phyloP scores from a whole-genome alignment of 2,113 vertebrate species.

The Cyprinus carpio region DNA sequence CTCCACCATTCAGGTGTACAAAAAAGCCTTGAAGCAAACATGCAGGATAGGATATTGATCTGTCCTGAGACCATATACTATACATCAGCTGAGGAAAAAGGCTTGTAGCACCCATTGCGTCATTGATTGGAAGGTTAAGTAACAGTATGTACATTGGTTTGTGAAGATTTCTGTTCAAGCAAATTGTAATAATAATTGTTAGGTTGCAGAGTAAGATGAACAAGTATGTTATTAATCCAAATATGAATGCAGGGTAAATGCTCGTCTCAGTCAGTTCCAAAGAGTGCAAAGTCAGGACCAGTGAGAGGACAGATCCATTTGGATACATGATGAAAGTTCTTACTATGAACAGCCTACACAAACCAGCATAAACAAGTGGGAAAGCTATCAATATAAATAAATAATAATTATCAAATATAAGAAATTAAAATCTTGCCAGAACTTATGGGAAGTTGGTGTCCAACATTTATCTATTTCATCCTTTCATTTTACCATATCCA shows the following conservation, averaged over 20 bases:
- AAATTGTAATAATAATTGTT: background rate
- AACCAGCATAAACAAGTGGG: background rate
- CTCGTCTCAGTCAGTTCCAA: background rate
- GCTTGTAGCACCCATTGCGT: background rate
- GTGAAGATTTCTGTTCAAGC: constrained; percentile 26
- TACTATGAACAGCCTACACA: background rate
- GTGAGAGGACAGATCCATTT: background rate
- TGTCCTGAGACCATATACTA: background rate
- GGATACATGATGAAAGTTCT: background rate
- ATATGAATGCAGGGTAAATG: constrained; percentile 12
- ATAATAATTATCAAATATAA: too few species aligned
- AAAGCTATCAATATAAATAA: background rate
- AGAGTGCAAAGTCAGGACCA: background rate
- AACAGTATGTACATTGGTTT: background rate
- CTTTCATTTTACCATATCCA: background rate
- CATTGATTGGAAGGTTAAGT: background rate
- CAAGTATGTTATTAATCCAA: constrained; percentile 10
- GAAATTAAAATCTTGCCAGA: background rate
- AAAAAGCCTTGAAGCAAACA: constrained; percentile 9
- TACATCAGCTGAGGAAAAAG: background rate
- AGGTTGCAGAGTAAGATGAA: background rate
- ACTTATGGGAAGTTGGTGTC: background rate
- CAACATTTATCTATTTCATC: background rate
- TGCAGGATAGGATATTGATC: background rate
- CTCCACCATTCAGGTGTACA: background rate